A percentile compares a stretch with the other conserved stretches of the same genome.
phyloP scores from a whole-genome alignment of 2,888 invertebrate genomes.

The Rhingia rostrata region DNA sequence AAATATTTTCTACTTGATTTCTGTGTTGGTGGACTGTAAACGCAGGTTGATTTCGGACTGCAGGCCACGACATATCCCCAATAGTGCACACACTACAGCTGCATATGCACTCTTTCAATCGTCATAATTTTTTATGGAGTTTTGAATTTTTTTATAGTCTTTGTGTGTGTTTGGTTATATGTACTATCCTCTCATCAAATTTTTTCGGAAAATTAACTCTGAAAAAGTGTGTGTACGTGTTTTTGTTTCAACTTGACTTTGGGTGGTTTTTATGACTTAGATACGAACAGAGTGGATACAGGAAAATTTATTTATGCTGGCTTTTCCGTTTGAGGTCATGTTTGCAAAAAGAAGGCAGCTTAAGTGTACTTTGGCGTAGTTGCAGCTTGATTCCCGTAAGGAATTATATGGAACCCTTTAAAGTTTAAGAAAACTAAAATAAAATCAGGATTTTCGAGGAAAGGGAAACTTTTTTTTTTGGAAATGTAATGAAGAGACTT shows the following conservation, averaged over 20 bases:
- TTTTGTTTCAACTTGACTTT: constrained; percentile 62
- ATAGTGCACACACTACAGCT: neutral
- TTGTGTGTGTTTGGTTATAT: constrained; percentile 13
- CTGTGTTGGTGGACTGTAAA: constrained; percentile 25
- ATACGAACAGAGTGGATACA: neutral
- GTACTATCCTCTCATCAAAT: constrained; percentile 49
- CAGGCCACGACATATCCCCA: constrained; percentile 31
- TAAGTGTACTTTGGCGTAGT: neutral
- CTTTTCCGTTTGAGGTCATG: constrained; percentile 1
- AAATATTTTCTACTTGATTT: constrained; percentile 43
- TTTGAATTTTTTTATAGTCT: neutral
- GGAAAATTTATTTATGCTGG: neutral
- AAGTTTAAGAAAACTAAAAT: too few relatives aligned
- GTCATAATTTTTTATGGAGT: neutral
- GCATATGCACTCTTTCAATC: constrained; percentile 35
- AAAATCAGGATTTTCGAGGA: too few relatives aligned
- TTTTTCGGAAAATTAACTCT: constrained; percentile 44
- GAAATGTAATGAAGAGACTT: too few relatives aligned
- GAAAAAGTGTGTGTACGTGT: constrained; percentile 21
- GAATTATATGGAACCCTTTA: too few relatives aligned
- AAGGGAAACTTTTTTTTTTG: too few relatives aligned
- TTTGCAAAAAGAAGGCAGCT: neutral
- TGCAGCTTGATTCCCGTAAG: too few relatives aligned
- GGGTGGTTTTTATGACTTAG: constrained; percentile 61
- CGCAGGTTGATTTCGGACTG: constrained; percentile 46